Conservation (phyloP, 2,113 vertebrate species). For the Sphyrna mokarran region DNA sequence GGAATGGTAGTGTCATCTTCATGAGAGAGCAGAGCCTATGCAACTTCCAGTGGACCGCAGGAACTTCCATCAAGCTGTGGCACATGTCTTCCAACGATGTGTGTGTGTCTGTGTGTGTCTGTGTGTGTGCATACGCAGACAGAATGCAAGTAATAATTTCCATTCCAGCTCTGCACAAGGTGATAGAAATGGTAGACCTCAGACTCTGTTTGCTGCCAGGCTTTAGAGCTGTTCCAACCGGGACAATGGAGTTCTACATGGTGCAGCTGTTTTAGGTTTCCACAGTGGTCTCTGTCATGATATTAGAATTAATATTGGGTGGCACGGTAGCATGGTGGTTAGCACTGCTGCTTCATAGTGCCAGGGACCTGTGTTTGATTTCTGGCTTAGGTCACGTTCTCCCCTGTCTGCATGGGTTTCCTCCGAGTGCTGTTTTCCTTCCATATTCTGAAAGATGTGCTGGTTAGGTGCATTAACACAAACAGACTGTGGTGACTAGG, state of each 20-base stretch:
- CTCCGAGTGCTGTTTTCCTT: too few species aligned
- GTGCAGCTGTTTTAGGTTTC: background rate
- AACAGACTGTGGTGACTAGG: too few species aligned
- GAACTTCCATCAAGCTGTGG: background rate
- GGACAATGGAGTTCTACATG: background rate
- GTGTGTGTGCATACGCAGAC: background rate
- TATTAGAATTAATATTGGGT: too few species aligned
- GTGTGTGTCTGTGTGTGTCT: background rate
- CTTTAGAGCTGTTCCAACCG: background rate
- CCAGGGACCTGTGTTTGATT: too few species aligned
- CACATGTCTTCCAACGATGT: background rate
- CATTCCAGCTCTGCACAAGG: background rate
- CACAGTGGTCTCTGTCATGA: background rate
- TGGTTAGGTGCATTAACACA: too few species aligned
- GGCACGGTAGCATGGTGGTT: too few species aligned
- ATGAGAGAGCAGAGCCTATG: background rate
- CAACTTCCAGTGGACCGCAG: background rate
- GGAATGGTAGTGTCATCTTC: background rate
- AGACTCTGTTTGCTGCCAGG: background rate
- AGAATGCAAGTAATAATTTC: background rate
- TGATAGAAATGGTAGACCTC: background rate
- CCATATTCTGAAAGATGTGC: too few species aligned
- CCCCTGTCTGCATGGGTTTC: too few species aligned
- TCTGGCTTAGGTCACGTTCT: too few species aligned
- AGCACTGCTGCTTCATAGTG: too few species aligned